Base-by-base conservation (phyloP, 2,888 invertebrate genomes). In the Drosophila peninsularis region DNA sequence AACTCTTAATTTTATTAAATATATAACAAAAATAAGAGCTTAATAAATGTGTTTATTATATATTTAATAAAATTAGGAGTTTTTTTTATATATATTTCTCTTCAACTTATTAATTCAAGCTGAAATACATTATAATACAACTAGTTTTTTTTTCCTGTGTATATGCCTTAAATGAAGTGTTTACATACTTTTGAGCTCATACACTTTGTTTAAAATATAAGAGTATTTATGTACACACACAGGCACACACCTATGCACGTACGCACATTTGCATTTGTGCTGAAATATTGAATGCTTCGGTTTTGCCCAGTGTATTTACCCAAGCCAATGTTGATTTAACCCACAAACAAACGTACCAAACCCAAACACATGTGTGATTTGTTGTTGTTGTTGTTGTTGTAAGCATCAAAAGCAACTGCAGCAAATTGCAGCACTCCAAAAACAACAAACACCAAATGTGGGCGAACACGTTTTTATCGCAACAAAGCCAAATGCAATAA, bases 381-480 rank as follows among this genome's bases (percentile, higher is more conserved):
- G 34, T 69, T 64, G 36, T 54, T 50, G 17, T 61, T 64, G 36
- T 58, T 50, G n/a, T 56, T 36, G n/a, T 50, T 21, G 19, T n/a
- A n/a, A n/a, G n/a, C n/a, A n/a, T n/a, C 32, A 27, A 42, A 50
- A 62, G 57, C 66, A 67, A 75, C 68, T 76, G 74, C 75, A 78
- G 30, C 78, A 78, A 76, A 76, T 78, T 78, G 78, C 78, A 69
- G 75, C 75, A 78, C 69, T 73, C 69, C 69, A 65, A 69, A 73
- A 49, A 63, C 67, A 74, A 71, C 56, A 60, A 45, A 71, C 71
- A 69, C 70, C 71, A 75, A 78, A 86, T 83, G 89, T 89, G 88
- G 90, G 89, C 89, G 89, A 89, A 87, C 90, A 80, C 87, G 90
- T 89, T 89, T 85, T 89, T 86, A 89, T 87, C 88, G 79, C 82